Evolutionary conservation across 2,888 invertebrate genomes (phyloP), one percentile per base, ranked within the genome.

Genomic region (Acronicta psi): DNA sequence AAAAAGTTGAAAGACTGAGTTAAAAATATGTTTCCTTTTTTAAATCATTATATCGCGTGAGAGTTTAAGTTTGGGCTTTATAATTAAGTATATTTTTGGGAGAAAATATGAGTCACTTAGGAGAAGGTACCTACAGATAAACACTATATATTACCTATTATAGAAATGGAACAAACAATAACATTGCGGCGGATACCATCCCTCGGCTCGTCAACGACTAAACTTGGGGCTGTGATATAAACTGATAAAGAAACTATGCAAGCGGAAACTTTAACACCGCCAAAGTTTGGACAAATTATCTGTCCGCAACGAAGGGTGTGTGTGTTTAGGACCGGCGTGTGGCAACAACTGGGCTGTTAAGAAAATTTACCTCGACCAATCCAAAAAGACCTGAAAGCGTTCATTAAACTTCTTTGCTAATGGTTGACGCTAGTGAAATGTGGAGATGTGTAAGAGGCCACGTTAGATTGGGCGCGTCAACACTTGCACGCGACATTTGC

Each of bases 231-330:
- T 51, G 58, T 70, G 76, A 78, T 76, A 69, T 78, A 78, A 80
- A 81, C 80, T 82, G 84, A 85, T 84, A 83, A 85, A 83, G 85
- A 82, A 86, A 81, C 84, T 82, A 82, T 73, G 67, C 70, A 71
- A 77, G 76, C 74, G 72, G 72, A 77, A 84, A 85, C 77, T 84
- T 80, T 78, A 76, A 70, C 76, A 73, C 67, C 72, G 64, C 59
- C 54, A 46, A 85, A 85, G 75, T 87, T 83, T 73, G 79, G 79
- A 83, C 84, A 88, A 87, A 84, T 87, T 85, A 85, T 86, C 81
- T 80, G 73, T 76, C 81, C 75, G 75, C 75, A 69, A 61, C 62
- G 72, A 73, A 75, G 79, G 80, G 81, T 81, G 85, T 87, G 84
- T 89, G 83, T 89, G 85, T 82, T 87, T 87, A 88, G 89, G 89